Conservation (phyloP, 2,113 vertebrate genomes). For the Podiceps cristatus region DNA sequence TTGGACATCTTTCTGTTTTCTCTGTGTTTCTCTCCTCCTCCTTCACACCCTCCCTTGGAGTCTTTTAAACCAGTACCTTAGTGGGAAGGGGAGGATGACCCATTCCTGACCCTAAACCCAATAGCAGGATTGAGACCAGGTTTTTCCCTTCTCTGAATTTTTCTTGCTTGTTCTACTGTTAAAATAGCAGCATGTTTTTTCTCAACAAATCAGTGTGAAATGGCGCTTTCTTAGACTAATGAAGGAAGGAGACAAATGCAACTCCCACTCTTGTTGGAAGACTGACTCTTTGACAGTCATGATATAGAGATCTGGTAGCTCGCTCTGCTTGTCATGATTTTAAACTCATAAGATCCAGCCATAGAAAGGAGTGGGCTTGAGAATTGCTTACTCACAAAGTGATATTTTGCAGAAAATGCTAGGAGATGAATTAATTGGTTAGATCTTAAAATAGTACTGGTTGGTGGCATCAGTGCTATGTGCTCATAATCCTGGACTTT, state of each 20-base stretch:
- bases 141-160: background rate
- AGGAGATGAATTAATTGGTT: background rate
- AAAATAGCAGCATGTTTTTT: background rate
- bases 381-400: background rate
- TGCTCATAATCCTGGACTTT: background rate
- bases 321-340: background rate
- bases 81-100: background rate
- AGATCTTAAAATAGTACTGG: background rate
- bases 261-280: background rate
- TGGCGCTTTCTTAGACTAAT: background rate
- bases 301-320: background rate
- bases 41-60: background rate
- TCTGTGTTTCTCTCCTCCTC: background rate
- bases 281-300: background rate
- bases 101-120: background rate
- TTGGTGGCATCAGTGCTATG: background rate
- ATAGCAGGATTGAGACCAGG: background rate
- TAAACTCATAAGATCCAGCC: background rate
- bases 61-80: background rate
- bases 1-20: background rate
- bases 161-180: background rate
- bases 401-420: background rate
- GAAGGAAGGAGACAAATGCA: background rate
- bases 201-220: background rate
- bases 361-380: background rate